These are phyloP conservation scores for Apantesis nais DNA, from an alignment of 2,888 invertebrate genomes.

Conservation along the genomic window DNA sequence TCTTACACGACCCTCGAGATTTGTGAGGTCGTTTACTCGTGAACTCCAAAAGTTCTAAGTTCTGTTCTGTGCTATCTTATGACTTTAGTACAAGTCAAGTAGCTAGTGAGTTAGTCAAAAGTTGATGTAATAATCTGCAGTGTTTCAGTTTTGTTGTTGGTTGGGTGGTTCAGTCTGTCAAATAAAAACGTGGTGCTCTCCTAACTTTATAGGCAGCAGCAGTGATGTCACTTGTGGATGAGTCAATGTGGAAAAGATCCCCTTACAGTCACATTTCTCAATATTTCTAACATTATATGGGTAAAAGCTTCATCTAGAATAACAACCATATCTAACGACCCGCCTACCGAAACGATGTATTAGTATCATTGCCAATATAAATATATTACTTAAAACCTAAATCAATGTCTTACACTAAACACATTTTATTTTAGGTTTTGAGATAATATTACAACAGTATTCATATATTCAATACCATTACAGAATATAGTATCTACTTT, in stretches of 20 bases:
- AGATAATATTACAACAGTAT: no score
- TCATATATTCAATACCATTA: neutral
- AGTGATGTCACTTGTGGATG: neutral
- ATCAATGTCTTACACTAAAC: no score
- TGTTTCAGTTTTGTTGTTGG: neutral
- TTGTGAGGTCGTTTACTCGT: slow-evolving; percentile 17
- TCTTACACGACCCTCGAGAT: slow-evolving; percentile 17
- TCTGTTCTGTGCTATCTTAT: slow-evolving; percentile 22
- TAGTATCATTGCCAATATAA: neutral
- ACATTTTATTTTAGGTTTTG: neutral
- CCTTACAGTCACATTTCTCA: no score
- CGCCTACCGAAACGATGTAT: no score
- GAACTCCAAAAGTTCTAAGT: slow-evolving; percentile 19
- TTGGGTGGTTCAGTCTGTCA: no score
- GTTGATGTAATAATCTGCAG: neutral
- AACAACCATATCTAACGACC: neutral
- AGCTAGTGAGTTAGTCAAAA: neutral
- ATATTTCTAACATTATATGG: neutral
- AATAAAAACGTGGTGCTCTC: neutral
- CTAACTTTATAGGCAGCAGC: neutral
- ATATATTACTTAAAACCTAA: neutral
- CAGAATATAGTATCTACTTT: neutral
- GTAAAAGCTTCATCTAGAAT: neutral
- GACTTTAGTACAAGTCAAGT: slow-evolving; percentile 14
- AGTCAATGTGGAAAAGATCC: neutral